Evolutionary conservation across 2,113 vertebrate species (phyloP).

Genomic region (Pseudonaja textilis): DNA sequence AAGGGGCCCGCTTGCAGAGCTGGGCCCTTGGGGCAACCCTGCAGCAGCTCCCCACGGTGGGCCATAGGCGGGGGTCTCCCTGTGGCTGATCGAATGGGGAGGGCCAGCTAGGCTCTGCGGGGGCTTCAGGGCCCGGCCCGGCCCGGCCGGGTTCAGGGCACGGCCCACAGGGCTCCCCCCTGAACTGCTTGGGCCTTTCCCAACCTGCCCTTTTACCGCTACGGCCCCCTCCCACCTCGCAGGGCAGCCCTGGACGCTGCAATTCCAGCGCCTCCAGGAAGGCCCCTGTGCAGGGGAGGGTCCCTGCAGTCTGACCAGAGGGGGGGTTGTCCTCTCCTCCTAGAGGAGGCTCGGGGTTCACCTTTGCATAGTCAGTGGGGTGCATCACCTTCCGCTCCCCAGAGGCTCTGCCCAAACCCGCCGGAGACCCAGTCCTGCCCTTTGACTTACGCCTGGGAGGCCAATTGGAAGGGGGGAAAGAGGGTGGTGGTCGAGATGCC

Average conservation of each 20-base stretch:
- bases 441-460: not conserved
- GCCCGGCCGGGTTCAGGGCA: not conserved
- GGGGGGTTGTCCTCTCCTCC: fast-evolving
- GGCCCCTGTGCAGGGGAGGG: not conserved
- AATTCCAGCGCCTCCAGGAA: not conserved
- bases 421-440: too few species aligned
- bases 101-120: too few species aligned
- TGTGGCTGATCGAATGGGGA: not conserved
- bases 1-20: not conserved
- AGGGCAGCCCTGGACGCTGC: too few species aligned
- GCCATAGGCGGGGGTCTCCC: not conserved
- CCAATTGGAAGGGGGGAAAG: not conserved
- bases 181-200: not conserved
- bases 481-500: not conserved
- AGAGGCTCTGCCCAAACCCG: not conserved
- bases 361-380: too few species aligned
- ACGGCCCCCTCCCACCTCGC: too few species aligned
- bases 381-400: not conserved
- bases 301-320: not conserved
- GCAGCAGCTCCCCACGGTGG: too few species aligned
- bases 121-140: too few species aligned
- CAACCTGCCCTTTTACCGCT: not conserved
- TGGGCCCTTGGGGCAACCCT: not conserved
- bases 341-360: not conserved
- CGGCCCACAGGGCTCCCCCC: not conserved